Evolutionary conservation across 2,888 invertebrate genomes (phyloP), one percentile per base, ranked within the genome.

Genomic region (Cryptophagus acutangulus): DNA sequence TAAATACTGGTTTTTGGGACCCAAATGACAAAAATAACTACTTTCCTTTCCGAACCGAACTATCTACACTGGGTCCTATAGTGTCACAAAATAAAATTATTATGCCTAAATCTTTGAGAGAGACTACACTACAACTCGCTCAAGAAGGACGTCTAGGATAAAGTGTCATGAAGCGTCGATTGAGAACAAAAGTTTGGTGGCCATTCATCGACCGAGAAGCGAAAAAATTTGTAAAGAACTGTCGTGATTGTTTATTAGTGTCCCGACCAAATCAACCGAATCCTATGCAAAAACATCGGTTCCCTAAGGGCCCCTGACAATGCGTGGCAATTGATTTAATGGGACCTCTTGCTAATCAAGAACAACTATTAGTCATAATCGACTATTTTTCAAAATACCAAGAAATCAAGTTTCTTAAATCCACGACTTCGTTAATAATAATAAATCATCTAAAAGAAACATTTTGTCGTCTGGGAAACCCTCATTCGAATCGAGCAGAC

Each of bases 261-360:
- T 6, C 6, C 20, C 6, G 20, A 20, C 20, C 20, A 20, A 5
- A 5, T 6, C 9, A 6, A 20, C 20, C 20, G 9, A 5, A 5
- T 6, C 9, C 9, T 6, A 45, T 45, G 43, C 14, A 16, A 4
- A 40, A 40, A 31, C 43, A 44, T n/a, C 38, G 30, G 20, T 36
- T 43, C 10, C 42, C 42, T 6, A 17, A 26, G 6, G 44, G 38
- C 15, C 45, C 40, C 30, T 46, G 41, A 41, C 37, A 37, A 15
- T 40, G 18, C 26, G n/a, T 51, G 6, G 52, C 46, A n/a, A 39
- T 44, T 18, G 48, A 47, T 37, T 46, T 44, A 30, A 25, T 42
- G 33, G 43, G 41, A 3, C 46, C 48, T 29, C 14, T 44, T 17
- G 44, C 18, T 39, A 37, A 39, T 44, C 17, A 26, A 14, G 39